These are phyloP conservation scores for Potamilus streckersoni DNA, from an alignment of 1,140 invertebrate genomes.

Conservation along the genomic window DNA sequence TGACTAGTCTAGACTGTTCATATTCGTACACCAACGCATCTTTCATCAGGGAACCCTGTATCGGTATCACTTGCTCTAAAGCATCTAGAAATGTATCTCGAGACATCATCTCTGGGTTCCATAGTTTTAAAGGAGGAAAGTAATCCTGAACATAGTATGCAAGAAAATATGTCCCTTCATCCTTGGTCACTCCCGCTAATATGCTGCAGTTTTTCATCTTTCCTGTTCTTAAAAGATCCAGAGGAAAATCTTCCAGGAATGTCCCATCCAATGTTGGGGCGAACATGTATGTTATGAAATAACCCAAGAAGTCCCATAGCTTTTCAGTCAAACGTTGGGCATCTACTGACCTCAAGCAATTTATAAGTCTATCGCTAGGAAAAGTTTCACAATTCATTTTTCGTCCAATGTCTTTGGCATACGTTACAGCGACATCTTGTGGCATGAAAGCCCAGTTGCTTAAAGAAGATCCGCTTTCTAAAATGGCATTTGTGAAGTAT, in stretches of 20 bases:
- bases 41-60: conserved; percentile 9
- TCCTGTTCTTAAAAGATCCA: conserved; percentile 78
- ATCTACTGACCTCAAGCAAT: conserved; percentile 79
- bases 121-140: neutral
- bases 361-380: conserved; percentile 74
- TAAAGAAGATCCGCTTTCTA: conserved; percentile 73
- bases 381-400: conserved; percentile 27
- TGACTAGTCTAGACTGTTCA: conserved; percentile 11
- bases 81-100: conserved; percentile 1
- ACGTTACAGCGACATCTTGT: conserved; percentile 80
- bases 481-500: conserved; percentile 83
- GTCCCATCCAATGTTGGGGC: conserved; percentile 91
- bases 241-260: conserved; percentile 87
- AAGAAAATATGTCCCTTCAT: conserved; percentile 74
- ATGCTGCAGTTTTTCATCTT: conserved; percentile 94
- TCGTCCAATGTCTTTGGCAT: conserved; percentile 68
- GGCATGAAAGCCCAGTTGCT: conserved; percentile 91
- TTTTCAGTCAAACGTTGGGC: conserved; percentile 83
- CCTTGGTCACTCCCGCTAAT: conserved; percentile 89
- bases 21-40: conserved; percentile 32
- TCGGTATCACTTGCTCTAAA: neutral
- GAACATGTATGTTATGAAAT: conserved; percentile 71
- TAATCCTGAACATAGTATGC: conserved; percentile 35
- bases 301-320: conserved; percentile 74
- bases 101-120: neutral